Conservation (phyloP, 2,113 vertebrate species). For the Thunnus thynnus region DNA sequence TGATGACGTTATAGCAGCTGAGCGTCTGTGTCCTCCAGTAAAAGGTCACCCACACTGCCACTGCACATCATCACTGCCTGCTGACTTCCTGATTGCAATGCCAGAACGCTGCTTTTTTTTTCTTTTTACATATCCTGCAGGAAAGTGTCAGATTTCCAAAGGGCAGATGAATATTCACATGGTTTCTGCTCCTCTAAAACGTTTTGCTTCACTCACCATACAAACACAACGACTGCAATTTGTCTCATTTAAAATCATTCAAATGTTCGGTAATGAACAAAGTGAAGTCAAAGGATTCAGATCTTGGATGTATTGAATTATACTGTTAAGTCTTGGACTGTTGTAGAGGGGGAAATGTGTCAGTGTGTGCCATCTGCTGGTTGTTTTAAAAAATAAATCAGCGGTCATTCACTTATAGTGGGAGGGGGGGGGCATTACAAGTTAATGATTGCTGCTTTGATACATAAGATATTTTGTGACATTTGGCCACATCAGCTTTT, state of each 20-base stretch:
- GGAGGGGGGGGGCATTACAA: background rate
- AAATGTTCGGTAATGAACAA: background rate
- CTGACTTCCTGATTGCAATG: constrained; percentile 67
- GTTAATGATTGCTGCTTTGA: background rate
- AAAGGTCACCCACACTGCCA: constrained; percentile 80
- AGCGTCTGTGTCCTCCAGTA: constrained; percentile 73
- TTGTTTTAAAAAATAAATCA: constrained; percentile 7
- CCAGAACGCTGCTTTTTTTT: constrained; percentile 48
- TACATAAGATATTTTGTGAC: constrained; percentile 9
- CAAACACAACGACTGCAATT: background rate
- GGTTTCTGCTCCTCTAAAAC: constrained; percentile 13
- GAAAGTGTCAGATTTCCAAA: constrained; percentile 58
- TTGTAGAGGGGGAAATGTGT: constrained; percentile 2
- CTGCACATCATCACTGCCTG: constrained; percentile 71
- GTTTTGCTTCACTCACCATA: constrained; percentile 9
- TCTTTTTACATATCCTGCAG: constrained; percentile 45
- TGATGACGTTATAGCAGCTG: constrained; percentile 74
- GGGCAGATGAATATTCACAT: background rate
- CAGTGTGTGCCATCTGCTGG: constrained; percentile 71
- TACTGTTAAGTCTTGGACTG: background rate
- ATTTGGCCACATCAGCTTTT: background rate
- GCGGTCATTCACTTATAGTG: constrained; percentile 14
- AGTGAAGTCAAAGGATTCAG: background rate
- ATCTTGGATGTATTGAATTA: background rate
- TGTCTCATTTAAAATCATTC: background rate